phyloP scores from a whole-genome alignment of 2,113 vertebrate genomes.

The Pollachius pollachius region DNA sequence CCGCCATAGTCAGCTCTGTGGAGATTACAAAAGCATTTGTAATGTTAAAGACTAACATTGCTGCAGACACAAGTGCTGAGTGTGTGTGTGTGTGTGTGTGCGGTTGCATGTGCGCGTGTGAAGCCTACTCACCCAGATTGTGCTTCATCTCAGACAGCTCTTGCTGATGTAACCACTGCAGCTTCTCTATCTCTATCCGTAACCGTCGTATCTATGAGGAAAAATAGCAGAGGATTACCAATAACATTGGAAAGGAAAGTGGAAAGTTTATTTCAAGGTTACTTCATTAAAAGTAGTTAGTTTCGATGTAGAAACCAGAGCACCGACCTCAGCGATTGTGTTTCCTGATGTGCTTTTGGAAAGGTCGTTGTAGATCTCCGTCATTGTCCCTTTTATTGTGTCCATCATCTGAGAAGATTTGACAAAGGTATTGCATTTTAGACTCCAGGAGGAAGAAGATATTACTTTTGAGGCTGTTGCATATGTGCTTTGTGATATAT shows the following conservation, averaged over 20 bases:
- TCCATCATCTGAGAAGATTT: constrained; percentile 90
- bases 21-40: not conserved
- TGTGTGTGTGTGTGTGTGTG: too few relatives aligned
- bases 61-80: too few relatives aligned
- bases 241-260: not conserved
- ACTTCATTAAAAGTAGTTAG: not conserved
- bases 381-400: constrained; percentile 97
- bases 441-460: too few relatives aligned
- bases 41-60: not conserved
- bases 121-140: constrained; percentile 81
- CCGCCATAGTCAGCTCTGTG: constrained; percentile 94
- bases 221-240: not conserved
- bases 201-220: constrained; percentile 85
- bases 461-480: too few relatives aligned
- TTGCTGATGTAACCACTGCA: constrained; percentile 96
- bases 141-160: constrained; percentile 98
- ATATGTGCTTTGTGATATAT: too few relatives aligned
- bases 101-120: too few relatives aligned
- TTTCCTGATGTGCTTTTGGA: constrained; percentile 95
- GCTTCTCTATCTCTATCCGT: constrained; percentile 96
- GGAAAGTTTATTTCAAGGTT: not conserved
- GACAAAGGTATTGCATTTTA: not conserved
- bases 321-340: constrained; percentile 90
- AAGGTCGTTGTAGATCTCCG: constrained; percentile 96
- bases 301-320: not conserved